Evolutionary conservation across 2,888 invertebrate species (phyloP).

Genomic region (Pardosa pseudoannulata): DNA sequence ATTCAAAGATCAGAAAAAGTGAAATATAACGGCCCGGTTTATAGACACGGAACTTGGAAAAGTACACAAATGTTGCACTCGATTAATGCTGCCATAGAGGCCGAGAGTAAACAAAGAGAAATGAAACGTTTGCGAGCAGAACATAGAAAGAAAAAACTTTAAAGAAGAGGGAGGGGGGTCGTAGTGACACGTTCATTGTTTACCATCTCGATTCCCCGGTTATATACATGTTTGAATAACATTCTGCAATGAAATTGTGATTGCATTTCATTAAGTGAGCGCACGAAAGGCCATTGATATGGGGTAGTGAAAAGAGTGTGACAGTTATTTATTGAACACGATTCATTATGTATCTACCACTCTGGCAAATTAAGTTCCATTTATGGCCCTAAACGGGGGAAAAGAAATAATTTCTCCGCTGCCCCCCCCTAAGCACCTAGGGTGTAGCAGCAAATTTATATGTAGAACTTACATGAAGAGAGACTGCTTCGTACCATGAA

Average conservation of each 20-base stretch:
- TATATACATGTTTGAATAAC: slow-evolving; percentile 69
- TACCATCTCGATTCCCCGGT: slow-evolving; percentile 32
- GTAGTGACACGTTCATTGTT: slow-evolving; percentile 21
- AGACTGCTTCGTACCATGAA: slow-evolving; percentile 24
- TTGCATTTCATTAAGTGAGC: slow-evolving; percentile 63
- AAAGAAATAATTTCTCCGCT: background rate
- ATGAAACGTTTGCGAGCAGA: too few species aligned
- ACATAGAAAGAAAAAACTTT: background rate
- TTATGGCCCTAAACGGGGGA: background rate
- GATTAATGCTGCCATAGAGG: slow-evolving; percentile 6
- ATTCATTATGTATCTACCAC: slow-evolving; percentile 71
- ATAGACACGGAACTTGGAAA: background rate
- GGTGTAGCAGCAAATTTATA: slow-evolving; percentile 64
- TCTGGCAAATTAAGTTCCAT: slow-evolving; percentile 67
- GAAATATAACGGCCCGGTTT: background rate
- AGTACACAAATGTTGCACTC: slow-evolving; percentile 2
- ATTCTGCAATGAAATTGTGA: slow-evolving; percentile 64
- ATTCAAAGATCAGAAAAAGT: slow-evolving; percentile 17
- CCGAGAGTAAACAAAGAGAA: slow-evolving; percentile 27
- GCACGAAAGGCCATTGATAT: slow-evolving; percentile 8
- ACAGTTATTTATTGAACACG: slow-evolving; percentile 69
- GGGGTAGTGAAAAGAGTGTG: slow-evolving; percentile 32
- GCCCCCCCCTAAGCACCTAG: background rate
- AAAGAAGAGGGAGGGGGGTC: background rate
- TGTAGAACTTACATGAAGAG: slow-evolving; percentile 28